These are phyloP conservation scores for Tokudaia muenninki DNA, from an alignment of 2,797 vertebrate genomes.

Conservation along the genomic window DNA sequence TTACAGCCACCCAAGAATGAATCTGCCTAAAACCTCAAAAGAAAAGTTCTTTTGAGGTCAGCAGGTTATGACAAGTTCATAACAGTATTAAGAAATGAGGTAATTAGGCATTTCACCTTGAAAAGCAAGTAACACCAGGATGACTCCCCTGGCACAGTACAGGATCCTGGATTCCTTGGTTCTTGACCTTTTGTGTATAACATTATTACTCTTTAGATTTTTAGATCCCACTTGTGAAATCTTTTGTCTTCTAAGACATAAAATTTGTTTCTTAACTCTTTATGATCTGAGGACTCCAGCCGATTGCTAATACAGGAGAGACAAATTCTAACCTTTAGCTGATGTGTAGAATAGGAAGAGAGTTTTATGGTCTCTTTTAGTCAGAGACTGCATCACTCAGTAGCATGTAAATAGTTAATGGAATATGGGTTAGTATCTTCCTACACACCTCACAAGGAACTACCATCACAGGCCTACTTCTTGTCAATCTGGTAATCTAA, in stretches of 20 bases:
- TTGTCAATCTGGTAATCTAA: background rate
- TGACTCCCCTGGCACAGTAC: background rate
- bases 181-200: background rate
- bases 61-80: background rate
- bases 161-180: background rate
- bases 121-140: background rate
- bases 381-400: background rate
- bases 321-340: background rate
- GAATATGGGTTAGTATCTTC: background rate
- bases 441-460: background rate
- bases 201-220: background rate
- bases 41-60: background rate
- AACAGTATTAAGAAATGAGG: background rate
- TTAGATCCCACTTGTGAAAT: background rate
- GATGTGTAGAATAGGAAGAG: too few relatives aligned
- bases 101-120: background rate
- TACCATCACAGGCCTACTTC: background rate
- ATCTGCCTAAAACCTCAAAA: background rate
- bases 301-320: background rate
- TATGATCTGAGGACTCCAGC: background rate
- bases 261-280: background rate
- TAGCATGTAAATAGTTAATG: background rate
- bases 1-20: background rate
- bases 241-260: background rate
- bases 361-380: background rate